Evolutionary conservation across 2,888 invertebrate species (phyloP), one percentile per base, ranked within the genome.

Genomic region (Drosophila anomalata): DNA sequence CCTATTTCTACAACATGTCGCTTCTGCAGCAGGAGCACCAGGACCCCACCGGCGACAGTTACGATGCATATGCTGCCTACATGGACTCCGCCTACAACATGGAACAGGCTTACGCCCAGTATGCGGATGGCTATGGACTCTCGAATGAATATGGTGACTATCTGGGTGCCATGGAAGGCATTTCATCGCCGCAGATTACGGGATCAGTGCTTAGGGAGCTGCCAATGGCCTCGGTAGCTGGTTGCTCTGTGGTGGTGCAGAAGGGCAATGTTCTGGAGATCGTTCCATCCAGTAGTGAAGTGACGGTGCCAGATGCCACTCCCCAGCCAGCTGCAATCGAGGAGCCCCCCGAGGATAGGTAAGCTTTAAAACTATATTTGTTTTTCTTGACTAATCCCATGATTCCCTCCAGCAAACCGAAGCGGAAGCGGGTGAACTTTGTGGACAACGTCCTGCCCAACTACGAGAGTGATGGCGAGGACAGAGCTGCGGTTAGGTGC

Each of bases 231-330:
- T 63, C 65, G 0, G 78, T 87, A 52, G 70, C 75, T 5, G 14
- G 14, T 0, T 20, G 17, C 4, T 72, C 87, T 1, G 77, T 91
- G 14, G 91, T 90, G 0, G 92, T 92, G 2, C 92, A 91, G 58
- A 92, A 92, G 42, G 92, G 92, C 1, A 92, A 92, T 63, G 91
- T 92, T 0, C 73, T 92, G 14, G 92, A 92, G 73, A 92, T 92
- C 22, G 90, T 92, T 17, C 92, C 92, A 20, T 80, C 61, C 47
- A 11, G 41, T 4, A 20, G 17, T 20, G 41, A n/a, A 41, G 4
- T 3, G 17, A n/a, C 59, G 0, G 36, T 36, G 3, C 39, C 58
- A 39, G 29, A 52, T 47, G 46, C 36, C 1, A 44, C 39, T 62
- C 14, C 54, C 1, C 5, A 59, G 12, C 33, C 51, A 6, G 77